Percentiles rank a stretch among this genome's conserved stretches.
Conservation (phyloP, 1,140 invertebrate genomes). For the Drosophila auraria region DNA sequence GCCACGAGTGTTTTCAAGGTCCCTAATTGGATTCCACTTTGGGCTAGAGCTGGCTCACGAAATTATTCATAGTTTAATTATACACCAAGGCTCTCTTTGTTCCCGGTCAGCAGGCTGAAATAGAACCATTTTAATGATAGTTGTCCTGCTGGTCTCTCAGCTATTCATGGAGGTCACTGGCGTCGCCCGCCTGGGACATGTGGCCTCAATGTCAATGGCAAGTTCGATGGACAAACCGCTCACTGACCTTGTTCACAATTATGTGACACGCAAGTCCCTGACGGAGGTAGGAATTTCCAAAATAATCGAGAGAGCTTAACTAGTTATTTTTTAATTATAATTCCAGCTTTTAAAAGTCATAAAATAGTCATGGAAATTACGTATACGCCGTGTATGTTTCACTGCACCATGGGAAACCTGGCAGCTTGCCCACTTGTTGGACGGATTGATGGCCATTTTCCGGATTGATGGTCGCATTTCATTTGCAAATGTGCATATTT, state of each 20-base stretch:
- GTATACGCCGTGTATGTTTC: conserved; percentile 21
- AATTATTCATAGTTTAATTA: conserved; percentile 35
- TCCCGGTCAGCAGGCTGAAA: conserved; percentile 5
- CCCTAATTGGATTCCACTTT: conserved; percentile 20
- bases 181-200: conserved; percentile 26
- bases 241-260: conserved; percentile 24
- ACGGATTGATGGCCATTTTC: conserved; percentile 18
- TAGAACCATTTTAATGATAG: conserved; percentile 17
- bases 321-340: conserved; percentile 22
- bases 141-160: conserved; percentile 7
- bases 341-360: conserved; percentile 29
- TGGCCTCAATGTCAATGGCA: conserved; percentile 49
- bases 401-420: conserved; percentile 17
- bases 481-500: conserved; percentile 58
- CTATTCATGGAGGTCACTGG: conserved; percentile 29
- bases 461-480: conserved; percentile 47
- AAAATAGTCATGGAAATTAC: conserved; percentile 45
- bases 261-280: conserved; percentile 17
- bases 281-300: not conserved
- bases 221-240: conserved; percentile 14
- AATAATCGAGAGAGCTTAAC: conserved; percentile 4
- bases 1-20: conserved; percentile 6
- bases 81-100: conserved; percentile 16
- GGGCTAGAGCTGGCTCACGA: not conserved
- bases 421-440: conserved; percentile 52